Percentiles rank a stretch among this genome's conserved stretches.
These are phyloP conservation scores for Camptogramma bilineatum DNA, from an alignment of 2,888 invertebrate genomes.

Conservation along the genomic window DNA sequence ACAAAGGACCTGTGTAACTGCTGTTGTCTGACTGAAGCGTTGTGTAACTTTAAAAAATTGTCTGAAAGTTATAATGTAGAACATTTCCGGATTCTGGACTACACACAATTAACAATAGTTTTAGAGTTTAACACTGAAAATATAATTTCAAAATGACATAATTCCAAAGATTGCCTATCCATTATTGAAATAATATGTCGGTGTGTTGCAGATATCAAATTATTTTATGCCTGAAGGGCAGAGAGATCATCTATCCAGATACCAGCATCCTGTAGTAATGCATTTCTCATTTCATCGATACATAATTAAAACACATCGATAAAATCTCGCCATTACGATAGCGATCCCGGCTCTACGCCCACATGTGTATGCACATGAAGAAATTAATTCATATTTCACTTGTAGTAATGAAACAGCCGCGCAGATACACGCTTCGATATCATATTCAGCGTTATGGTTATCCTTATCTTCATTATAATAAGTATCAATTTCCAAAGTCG, in stretches of 20 bases:
- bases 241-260: not conserved
- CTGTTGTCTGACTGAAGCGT: too few species aligned
- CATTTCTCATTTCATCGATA: not conserved
- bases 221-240: not conserved
- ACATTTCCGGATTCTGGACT: too few species aligned
- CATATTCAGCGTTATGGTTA: constrained; percentile 6
- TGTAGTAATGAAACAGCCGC: constrained; percentile 66
- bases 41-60: too few species aligned
- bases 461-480: not conserved
- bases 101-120: too few species aligned
- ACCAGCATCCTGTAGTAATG: too few species aligned
- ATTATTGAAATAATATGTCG: not conserved
- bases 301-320: constrained; percentile 37
- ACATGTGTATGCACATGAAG: constrained; percentile 61
- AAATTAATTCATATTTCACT: constrained; percentile 77
- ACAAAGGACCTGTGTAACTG: too few species aligned
- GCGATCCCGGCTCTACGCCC: constrained; percentile 50
- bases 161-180: too few species aligned
- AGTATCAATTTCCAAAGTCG: not conserved
- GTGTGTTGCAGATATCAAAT: not conserved
- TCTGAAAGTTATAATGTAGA: too few species aligned
- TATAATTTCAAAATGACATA: too few species aligned
- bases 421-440: constrained; percentile 36
- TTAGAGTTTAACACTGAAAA: too few species aligned
- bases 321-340: constrained; percentile 10